Conservation (phyloP, 2,113 vertebrate species). For the Catharus minimus region DNA sequence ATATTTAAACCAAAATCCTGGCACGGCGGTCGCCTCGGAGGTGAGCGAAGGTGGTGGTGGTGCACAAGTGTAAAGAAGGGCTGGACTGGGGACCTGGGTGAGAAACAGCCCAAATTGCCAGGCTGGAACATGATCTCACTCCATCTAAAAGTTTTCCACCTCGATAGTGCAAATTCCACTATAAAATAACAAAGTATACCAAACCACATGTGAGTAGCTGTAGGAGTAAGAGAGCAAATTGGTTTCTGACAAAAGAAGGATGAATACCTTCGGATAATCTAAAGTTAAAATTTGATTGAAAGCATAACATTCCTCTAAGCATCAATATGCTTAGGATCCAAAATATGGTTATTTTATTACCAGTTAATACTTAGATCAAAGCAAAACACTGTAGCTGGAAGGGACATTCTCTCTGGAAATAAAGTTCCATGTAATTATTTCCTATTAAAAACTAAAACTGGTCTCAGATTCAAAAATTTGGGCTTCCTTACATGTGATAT, state of each 20-base stretch:
- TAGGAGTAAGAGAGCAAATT: slow-evolving; percentile 43
- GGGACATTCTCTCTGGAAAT: slow-evolving; percentile 33
- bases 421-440: slow-evolving; percentile 54
- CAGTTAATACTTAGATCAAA: slow-evolving; percentile 57
- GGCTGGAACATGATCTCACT: neutral
- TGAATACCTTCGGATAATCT: slow-evolving; percentile 40
- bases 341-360: slow-evolving; percentile 48
- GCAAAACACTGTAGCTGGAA: slow-evolving; percentile 41
- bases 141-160: slow-evolving; percentile 20
- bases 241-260: slow-evolving; percentile 45
- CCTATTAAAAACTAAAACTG: slow-evolving; percentile 41
- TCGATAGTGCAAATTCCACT: neutral
- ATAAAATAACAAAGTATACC: neutral
- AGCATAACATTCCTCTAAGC: slow-evolving; percentile 54
- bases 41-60: neutral
- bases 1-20: neutral
- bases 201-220: slow-evolving; percentile 26
- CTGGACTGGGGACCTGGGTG: neutral
- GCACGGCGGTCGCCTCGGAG: fast-evolving
- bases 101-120: neutral
- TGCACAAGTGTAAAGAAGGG: slow-evolving; percentile 1
- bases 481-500: slow-evolving; percentile 11
- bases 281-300: slow-evolving; percentile 49
- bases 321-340: slow-evolving; percentile 34
- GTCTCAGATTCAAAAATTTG: slow-evolving; percentile 30